Evolutionary conservation across 1,140 invertebrate genomes (phyloP), one percentile per base, ranked within the genome.

Genomic region (Ericerus pela): DNA sequence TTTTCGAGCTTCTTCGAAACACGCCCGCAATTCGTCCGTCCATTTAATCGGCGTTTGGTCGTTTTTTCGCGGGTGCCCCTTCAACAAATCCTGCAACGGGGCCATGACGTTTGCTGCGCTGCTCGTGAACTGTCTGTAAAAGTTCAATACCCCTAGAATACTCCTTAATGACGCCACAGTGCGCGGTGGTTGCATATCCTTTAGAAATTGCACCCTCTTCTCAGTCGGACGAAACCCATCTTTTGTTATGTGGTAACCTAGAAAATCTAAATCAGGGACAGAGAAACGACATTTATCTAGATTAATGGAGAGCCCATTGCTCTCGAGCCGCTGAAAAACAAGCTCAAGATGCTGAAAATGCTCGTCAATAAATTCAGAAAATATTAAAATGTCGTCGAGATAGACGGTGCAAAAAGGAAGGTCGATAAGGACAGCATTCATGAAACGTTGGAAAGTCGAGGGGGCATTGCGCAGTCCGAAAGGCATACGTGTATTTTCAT

Each of bases 361-460:
- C 20, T 53, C 12, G 12, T 27, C 14, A 51, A 68, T 66, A 51
- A 68, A 54, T 51, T 62, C 61, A 8, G 54, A 47, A 0, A 59
- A 65, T 11, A 71, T 53, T 1, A 72, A 52, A 14, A 70, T 59
- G 53, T 70, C 67, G 54, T 70, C 68, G 2, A 70, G 59, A 43
- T 66, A 70, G 29, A 56, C 37, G 37, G 62, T 71, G 3, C 37
- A 47, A 54, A 65, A 69, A 14, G 63, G 60, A 14, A 70, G 60
- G 10, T 31, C 58, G 5, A 11, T 18, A 2, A 74, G 61, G 1
- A 74, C 64, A n/a, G 65, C 29, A 59, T 74, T 65, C 47, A 79
- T 75, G 12, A 71, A 67, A 14, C 74, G 53, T 62, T 76, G 69
- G 60, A 75, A 78, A 1, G 66, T 67, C 57, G 69, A 66, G 0